A percentile compares a stretch with the other conserved stretches of the same genome.
phyloP scores from a whole-genome alignment of 1,140 invertebrate species.

The Ceratina japonica region DNA sequence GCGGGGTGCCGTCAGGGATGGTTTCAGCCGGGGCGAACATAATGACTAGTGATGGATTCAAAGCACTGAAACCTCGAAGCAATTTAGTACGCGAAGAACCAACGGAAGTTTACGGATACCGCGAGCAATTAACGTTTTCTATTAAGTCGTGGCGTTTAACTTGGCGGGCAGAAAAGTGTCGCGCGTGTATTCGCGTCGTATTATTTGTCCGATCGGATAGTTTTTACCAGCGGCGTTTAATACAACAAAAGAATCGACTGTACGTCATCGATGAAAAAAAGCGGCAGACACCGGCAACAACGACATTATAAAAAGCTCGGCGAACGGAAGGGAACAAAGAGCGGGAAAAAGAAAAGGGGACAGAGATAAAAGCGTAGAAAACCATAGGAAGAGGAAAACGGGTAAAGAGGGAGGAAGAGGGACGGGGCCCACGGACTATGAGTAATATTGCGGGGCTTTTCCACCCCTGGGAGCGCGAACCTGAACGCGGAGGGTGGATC shows the following conservation, averaged over 20 bases:
- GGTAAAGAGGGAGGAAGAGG: conserved; percentile 31
- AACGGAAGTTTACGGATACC: too few relatives aligned
- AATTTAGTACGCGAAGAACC: neutral
- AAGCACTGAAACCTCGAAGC: neutral
- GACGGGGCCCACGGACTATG: conserved; percentile 73
- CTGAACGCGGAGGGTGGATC: conserved; percentile 64
- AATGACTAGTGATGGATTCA: conserved; percentile 17
- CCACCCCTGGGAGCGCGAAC: conserved; percentile 71
- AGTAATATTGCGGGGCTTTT: conserved; percentile 79
- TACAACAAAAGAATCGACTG: neutral
- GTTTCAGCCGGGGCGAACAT: conserved; percentile 28
- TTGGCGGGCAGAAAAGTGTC: too few relatives aligned
- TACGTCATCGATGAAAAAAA: neutral
- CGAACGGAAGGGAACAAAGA: conserved; percentile 14
- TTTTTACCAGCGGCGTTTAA: too few relatives aligned
- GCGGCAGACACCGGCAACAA: neutral
- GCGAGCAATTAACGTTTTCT: too few relatives aligned
- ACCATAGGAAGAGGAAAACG: conserved; percentile 28
- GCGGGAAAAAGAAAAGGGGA: neutral
- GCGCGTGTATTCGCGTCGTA: too few relatives aligned
- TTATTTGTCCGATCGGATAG: too few relatives aligned
- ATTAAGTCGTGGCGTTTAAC: too few relatives aligned
- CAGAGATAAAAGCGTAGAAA: conserved; percentile 13
- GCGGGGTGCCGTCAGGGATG: conserved; percentile 31
- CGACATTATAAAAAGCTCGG: neutral